Evolutionary conservation across 2,113 vertebrate species (phyloP), one percentile per base, ranked within the genome.

Genomic region (Chascanopsetta lugubris): DNA sequence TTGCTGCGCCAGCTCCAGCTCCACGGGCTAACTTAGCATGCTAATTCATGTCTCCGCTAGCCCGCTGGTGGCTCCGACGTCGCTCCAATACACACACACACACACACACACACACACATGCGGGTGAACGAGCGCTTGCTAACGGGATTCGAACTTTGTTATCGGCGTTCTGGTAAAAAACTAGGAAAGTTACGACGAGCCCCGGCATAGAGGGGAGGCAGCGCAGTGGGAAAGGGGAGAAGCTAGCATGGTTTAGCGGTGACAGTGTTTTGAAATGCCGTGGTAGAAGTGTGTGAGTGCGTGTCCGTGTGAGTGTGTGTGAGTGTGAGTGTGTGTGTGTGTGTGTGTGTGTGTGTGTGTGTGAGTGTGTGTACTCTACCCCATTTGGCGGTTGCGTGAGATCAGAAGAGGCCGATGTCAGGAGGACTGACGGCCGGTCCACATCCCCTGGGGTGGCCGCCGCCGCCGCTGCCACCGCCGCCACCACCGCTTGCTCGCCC

Each of bases 331-430:
- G 10, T 12, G 30, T 32, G 34, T 15, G 34, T 13, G 34, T 8
- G 32, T 36, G 32, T 8, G 32, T 36, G 11, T 36, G 34, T 13
- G 32, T 34, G 1, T 34, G 32, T 36, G 32, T 10, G 11, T 36
- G 32, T 10, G 32, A 12, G 32, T 13, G 11, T 36, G 34, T 38
- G 78, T 82, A 65, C 85, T 73, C 60, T 91, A 92, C 91, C 90
- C 81, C 86, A 77, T 87, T 84, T 80, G 80, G 79, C 81, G 63
- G 77, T 56, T 21, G 85, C 80, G 69, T 85, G 83, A 70, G 83
- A 75, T 61, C 84, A 85, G 57, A 82, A 75, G 89, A 91, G 91
- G 91, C 91, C 93, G 91, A 88, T 89, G 92, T 92, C 89, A 88
- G 83, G 80, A 88, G 83, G 80, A 90, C 83, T 82, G 85, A 90